Base-by-base conservation (phyloP, 2,888 invertebrate genomes). In the Netelia virgata region DNA sequence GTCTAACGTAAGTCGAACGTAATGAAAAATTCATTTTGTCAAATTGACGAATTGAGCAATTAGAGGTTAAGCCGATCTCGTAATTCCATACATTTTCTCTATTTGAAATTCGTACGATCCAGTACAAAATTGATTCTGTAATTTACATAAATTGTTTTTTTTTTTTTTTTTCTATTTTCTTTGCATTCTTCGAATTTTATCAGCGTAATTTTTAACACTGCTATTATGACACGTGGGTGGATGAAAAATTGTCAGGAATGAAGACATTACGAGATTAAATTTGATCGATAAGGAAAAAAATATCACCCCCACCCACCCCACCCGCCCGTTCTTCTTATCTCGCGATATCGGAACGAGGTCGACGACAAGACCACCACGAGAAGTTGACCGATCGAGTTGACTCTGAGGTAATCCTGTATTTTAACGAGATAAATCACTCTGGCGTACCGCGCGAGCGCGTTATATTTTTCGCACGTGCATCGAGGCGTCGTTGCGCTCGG, bases 381-480 rank as follows among this genome's bases (percentile, higher is more conserved):
- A 28, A 36, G 20, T 55, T 55, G 16, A 18, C 18, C 18, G 55
- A 55, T 16, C 18, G 55, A 57, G 57, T 16, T 8, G 18, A 10
- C 47, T 47, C 64, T 75, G 75, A 75, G 57, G 68, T 77, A 69
- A 77, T 77, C 76, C 59, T 59, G 47, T 55, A 77, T 77, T 77
- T 68, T 77, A 78, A 78, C 18, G 36, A 57, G 76, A 82, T 76
- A 76, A 82, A 76, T 82, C 70, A 57, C 55, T 66, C 47, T 64
- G 28, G 64, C 55, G 57, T 47, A 14, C 11, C 14, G 57, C n/a
- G 57, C 18, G 57, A 9, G 47, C 28, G 80, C 68, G 50, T 68
- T 77, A 77, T 77, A 77, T 77, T 74, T 28, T 69, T 81, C 74
- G 74, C 80, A 53, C 68, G 80, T 74, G 74, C 80, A 74, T 74